phyloP scores from a whole-genome alignment of 2,888 invertebrate species.

The Mythimna ferrago region DNA sequence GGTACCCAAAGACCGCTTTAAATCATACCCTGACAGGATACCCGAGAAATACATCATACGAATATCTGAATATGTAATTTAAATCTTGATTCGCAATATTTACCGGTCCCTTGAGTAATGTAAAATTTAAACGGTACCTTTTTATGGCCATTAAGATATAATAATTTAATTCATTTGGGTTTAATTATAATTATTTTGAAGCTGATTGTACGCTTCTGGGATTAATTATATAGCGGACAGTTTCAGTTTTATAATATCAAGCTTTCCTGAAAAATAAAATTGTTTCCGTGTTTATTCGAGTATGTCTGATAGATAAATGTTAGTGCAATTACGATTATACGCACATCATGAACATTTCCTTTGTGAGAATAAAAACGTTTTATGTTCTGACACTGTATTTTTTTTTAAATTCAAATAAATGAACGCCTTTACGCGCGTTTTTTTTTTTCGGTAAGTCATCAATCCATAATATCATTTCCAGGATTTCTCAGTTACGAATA shows the following conservation, averaged over 20 bases:
- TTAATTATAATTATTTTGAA: slow-evolving; percentile 56
- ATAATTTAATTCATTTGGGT: slow-evolving; percentile 57
- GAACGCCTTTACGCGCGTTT: too few species aligned
- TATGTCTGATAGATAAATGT: not conserved
- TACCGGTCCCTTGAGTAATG: slow-evolving; percentile 66
- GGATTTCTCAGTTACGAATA: too few species aligned
- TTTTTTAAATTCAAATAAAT: too few species aligned
- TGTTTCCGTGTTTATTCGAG: not conserved
- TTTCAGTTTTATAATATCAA: not conserved
- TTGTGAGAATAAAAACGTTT: too few species aligned
- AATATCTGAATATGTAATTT: slow-evolving; percentile 69
- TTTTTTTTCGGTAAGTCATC: too few species aligned
- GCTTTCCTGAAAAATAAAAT: not conserved
- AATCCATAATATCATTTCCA: too few species aligned
- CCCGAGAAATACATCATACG: slow-evolving; percentile 60
- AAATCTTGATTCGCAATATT: slow-evolving; percentile 70
- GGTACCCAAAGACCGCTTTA: slow-evolving; percentile 59
- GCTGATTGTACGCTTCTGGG: slow-evolving; percentile 38
- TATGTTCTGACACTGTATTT: too few species aligned
- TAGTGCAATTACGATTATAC: not conserved
- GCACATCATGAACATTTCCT: too few species aligned
- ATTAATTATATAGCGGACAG: slow-evolving; percentile 23
- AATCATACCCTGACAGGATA: slow-evolving; percentile 61
- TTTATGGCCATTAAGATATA: slow-evolving; percentile 64
- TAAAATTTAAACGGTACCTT: slow-evolving; percentile 63